phyloP scores from a whole-genome alignment of 1,140 invertebrate species.

The Megalonaias nervosa region DNA sequence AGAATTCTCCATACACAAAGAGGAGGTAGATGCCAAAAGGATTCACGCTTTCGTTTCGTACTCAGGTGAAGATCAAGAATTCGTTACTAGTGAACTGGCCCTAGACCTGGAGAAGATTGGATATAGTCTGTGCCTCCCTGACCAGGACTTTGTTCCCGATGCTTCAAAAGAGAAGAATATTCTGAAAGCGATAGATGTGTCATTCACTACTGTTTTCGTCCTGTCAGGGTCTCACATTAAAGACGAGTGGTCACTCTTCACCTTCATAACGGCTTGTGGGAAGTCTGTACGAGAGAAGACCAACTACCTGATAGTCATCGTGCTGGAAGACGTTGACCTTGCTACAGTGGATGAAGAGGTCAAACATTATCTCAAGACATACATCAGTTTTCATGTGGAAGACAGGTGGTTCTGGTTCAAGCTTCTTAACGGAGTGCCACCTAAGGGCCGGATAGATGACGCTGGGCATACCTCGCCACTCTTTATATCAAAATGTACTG shows the following conservation, averaged over 20 bases:
- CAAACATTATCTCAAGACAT: conserved; percentile 31
- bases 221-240: conserved; percentile 39
- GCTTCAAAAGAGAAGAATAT: conserved; percentile 56
- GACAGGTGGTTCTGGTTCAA: conserved; percentile 40
- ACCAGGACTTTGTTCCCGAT: conserved; percentile 50
- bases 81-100: conserved; percentile 38
- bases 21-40: no score
- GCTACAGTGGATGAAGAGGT: conserved; percentile 42
- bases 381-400: no score
- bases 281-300: no score
- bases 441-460: no score
- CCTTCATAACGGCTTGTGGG: no score
- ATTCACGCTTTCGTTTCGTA: conserved; percentile 47
- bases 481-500: no score
- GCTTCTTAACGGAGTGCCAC: conserved; percentile 40
- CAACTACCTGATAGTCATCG: conserved; percentile 42
- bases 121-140: conserved; percentile 42
- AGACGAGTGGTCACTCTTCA: conserved; percentile 55
- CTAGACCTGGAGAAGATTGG: conserved; percentile 38
- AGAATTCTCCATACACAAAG: no score
- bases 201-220: conserved; percentile 44
- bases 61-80: no score
- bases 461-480: no score
- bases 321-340: conserved; percentile 24
- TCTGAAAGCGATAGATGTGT: no score